phyloP scores from a whole-genome alignment of 2,113 vertebrate genomes.

The Procavia capensis region DNA sequence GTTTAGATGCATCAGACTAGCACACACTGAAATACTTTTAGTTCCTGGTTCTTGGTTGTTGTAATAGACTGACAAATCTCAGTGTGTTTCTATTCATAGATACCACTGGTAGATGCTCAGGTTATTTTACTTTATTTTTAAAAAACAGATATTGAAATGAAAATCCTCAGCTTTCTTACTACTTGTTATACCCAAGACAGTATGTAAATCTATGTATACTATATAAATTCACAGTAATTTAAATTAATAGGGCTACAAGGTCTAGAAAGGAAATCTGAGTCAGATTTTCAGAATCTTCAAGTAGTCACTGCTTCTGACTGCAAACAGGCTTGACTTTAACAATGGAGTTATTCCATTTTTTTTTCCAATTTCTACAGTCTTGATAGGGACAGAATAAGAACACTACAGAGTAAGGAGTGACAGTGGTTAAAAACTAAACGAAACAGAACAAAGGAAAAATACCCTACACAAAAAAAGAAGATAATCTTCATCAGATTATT shows the following conservation, averaged over 20 bases:
- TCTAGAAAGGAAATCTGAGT: background rate
- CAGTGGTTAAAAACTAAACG: background rate
- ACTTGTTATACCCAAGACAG: background rate
- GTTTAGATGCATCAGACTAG: background rate
- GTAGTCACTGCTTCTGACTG: background rate
- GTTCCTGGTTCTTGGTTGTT: background rate
- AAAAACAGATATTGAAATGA: background rate
- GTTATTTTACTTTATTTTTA: constrained; percentile 20
- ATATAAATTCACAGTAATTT: background rate
- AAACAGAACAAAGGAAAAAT: background rate
- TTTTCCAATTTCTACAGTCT: background rate
- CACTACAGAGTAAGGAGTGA: background rate
- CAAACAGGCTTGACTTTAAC: background rate
- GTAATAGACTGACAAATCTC: background rate
- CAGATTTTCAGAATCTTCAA: background rate
- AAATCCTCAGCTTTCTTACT: background rate
- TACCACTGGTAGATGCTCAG: background rate
- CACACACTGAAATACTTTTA: background rate
- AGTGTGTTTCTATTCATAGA: background rate
- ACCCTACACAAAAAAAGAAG: background rate
- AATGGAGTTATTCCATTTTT: background rate
- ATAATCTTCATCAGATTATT: background rate
- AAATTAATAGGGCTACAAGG: background rate
- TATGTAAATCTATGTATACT: background rate
- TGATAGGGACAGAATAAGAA: background rate